These are phyloP conservation scores for Andinoacara biseriatus DNA, from an alignment of 2,113 vertebrate genomes.

Conservation along the genomic window DNA sequence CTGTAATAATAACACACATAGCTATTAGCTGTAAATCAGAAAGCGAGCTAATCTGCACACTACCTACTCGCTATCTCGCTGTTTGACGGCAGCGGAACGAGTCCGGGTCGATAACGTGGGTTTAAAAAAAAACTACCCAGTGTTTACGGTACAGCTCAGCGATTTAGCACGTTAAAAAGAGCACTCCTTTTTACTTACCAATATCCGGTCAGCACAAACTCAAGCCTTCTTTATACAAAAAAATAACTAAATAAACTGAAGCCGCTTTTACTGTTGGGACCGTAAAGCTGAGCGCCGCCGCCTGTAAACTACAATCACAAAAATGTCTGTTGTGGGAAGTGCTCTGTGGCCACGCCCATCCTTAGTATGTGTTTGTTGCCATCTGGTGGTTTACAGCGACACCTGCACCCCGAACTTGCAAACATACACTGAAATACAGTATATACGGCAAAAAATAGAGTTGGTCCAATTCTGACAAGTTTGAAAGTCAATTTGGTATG, in stretches of 20 bases:
- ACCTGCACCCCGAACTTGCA: neutral
- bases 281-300: neutral
- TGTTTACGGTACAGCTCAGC: neutral
- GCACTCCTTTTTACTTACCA: slow-evolving; percentile 12
- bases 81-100: neutral
- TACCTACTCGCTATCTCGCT: neutral
- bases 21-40: neutral
- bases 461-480: no score
- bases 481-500: neutral
- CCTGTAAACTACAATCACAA: slow-evolving; percentile 42
- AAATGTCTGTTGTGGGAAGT: slow-evolving; percentile 52
- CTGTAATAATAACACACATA: neutral
- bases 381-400: neutral
- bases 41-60: neutral
- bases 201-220: neutral
- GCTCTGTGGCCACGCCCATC: slow-evolving; percentile 60
- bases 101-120: neutral
- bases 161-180: rapidly evolving
- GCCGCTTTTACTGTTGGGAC: neutral
- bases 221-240: neutral
- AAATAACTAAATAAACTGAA: neutral
- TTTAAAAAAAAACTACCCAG: neutral
- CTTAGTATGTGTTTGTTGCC: neutral
- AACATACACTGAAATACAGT: neutral
- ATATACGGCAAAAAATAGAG: neutral